These are phyloP conservation scores for Toxotes chatareus DNA, from an alignment of 2,113 vertebrate genomes.

Conservation along the genomic window DNA sequence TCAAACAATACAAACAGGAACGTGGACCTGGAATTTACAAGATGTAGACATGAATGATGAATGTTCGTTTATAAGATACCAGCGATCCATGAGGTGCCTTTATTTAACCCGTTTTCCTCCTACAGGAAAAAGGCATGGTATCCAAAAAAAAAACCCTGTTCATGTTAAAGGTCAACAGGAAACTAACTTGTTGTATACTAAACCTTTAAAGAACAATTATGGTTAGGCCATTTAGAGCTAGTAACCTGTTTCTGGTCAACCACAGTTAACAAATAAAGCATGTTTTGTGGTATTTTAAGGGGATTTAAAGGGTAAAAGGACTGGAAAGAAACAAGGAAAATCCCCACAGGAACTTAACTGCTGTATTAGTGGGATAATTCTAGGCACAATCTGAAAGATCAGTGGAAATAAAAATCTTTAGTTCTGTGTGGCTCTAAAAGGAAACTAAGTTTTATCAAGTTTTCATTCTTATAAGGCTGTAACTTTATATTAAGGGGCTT, in stretches of 20 bases:
- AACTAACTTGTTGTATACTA: neutral
- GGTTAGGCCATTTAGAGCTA: neutral
- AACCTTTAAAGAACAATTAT: conserved; percentile 9
- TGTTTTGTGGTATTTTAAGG: conserved; percentile 62
- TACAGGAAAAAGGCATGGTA: neutral
- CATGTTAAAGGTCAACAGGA: conserved; percentile 26
- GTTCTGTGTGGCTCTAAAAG: conserved; percentile 14
- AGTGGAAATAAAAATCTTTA: conserved; percentile 19
- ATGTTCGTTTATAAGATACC: neutral
- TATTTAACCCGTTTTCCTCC: neutral
- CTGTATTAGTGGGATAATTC: conserved; percentile 57
- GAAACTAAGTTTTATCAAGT: neutral
- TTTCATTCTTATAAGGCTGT: too few species aligned
- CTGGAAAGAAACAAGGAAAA: conserved; percentile 39
- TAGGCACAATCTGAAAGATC: conserved; percentile 40
- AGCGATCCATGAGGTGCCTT: neutral
- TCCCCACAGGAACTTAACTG: conserved; percentile 52
- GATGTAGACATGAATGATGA: neutral
- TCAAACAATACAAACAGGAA: conserved; percentile 31
- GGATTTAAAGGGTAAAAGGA: conserved; percentile 59
- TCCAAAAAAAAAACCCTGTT: conserved; percentile 9
- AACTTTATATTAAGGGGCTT: neutral
- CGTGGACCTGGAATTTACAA: neutral
- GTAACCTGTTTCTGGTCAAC: neutral
- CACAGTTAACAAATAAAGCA: conserved; percentile 37